Base-by-base conservation (phyloP, 2,797 vertebrate species). In the Vultur gryphus region DNA sequence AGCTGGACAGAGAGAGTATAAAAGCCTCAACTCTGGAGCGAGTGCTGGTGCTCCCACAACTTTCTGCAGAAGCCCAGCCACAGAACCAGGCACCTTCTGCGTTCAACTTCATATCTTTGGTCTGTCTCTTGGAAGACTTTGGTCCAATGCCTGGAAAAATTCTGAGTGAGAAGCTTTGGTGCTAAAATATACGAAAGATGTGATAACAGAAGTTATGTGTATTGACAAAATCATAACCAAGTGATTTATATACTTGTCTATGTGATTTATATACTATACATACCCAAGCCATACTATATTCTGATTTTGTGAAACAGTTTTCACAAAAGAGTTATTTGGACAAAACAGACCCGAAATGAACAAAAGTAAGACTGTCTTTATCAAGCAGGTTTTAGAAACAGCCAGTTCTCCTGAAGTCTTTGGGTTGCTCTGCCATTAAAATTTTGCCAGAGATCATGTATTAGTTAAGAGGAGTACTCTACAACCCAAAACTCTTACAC, bases 21-120 rank as follows among this genome's bases (percentile, higher is more conserved):
- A 82, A 85, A 35, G 11, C 48, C 44, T 54, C 21, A 48, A 44
- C 24, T 49, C 31, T 44, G 57, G 37, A 75, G 52, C 1, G 1
- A 61, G 29, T 0, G 5, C 23, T 65, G 43, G 28, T 48, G 39
- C 14, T 86, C 35, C 21, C n/a, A 26, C 26, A 85, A 24, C 35
- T 16, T 72, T 78, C 66, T 77, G 46, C 41, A 78, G 41, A 81
- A 70, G 83, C n/a, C 65, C 28, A 58, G 59, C 9, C 59, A 57
- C 13, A 35, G 39, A 72, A 77, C 13, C 44, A 64, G 39, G 28
- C 24, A 65, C 13, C 18, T 84, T 62, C 51, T 41, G 25, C 1
- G 0, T 58, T 61, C 3, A 3, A 62, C 28, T 46, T 59, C 3
- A 0, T 61, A 46, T 43, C 26, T 89, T 51, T 16, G 11, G n/a